Percentiles rank a stretch among this genome's conserved stretches.
Evolutionary conservation across 2,888 invertebrate species (phyloP).

Genomic region (Carcina quercana): DNA sequence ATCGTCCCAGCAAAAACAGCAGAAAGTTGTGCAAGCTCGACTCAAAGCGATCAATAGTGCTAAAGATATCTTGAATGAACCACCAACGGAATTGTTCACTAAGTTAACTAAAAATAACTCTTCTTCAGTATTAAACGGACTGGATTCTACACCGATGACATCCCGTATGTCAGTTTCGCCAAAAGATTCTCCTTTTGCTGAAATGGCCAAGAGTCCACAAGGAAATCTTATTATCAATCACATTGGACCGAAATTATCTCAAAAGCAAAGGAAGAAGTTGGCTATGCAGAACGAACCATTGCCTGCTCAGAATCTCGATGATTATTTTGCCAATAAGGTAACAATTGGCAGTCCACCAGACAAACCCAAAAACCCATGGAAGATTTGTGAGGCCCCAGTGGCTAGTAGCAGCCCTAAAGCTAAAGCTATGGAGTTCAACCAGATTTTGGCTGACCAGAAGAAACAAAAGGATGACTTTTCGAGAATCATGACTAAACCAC

Average conservation of each 20-base stretch:
- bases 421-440: constrained; percentile 51
- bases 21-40: constrained; percentile 63
- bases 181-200: constrained; percentile 37
- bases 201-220: constrained; percentile 40
- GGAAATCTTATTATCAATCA: constrained; percentile 53
- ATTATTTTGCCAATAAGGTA: constrained; percentile 37
- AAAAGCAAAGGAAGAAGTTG: constrained; percentile 77
- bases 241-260: constrained; percentile 74
- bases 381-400: constrained; percentile 38
- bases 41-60: constrained; percentile 56
- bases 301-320: constrained; percentile 36
- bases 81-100: constrained; percentile 46
- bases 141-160: constrained; percentile 24
- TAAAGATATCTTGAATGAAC: constrained; percentile 54
- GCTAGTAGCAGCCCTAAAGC: constrained; percentile 55
- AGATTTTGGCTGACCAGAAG: constrained; percentile 82
- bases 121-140: constrained; percentile 28
- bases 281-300: constrained; percentile 52
- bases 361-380: constrained; percentile 69
- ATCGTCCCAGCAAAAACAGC: constrained; percentile 56
- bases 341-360: constrained; percentile 45
- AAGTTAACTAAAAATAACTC: constrained; percentile 50
- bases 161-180: constrained; percentile 52
- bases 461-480: constrained; percentile 82
- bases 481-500: constrained; percentile 82